Base-by-base conservation (phyloP, 2,113 vertebrate species). In the Acanthochromis polyacanthus region DNA sequence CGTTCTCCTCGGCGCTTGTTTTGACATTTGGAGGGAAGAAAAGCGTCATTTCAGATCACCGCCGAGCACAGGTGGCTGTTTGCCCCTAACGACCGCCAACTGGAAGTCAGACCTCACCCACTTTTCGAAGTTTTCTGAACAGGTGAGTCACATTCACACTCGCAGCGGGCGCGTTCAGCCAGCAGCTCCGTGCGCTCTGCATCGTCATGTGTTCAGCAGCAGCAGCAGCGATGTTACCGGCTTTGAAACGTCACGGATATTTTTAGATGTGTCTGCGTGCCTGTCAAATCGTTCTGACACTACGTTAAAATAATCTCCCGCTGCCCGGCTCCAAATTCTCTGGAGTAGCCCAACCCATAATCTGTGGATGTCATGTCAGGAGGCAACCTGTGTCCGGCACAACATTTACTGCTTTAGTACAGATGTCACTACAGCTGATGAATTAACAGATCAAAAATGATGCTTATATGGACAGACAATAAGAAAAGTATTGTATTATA, bases 251-350 rank as follows among this genome's bases (percentile, higher is more conserved):
- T 92, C 91, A 90, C 50, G 23, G 89, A 36, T 94, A 93, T 94
- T 93, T 93, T 92, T 94, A 92, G 90, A 83, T 0, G 10, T 57
- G 69, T 91, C 90, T 77, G 80, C 69, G 46, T 75, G 85, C 69
- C 81, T 85, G 90, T 94, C 91, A 91, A 80, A 93, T 92, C 88
- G 76, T 84, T 91, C 45, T 88, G 91, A 89, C 90, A 81, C 70
- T 51, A 83, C 71, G 74, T 83, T 84, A 81, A 88, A 90, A 90
- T 92, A 82, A 92, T 85, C 86, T 61, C 67, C 74, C 32, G 63
- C 72, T 74, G 65, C 68, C 70, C 51, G 38, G 71, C 72, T 83
- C 87, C 82, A 87, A 82, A 92, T 67, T 88, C 85, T 82, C 72
- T 64, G 57, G 73, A 81, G 81, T 86, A 77, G 74, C 60, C 78